phyloP scores from a whole-genome alignment of 1,140 invertebrate species.

The Onthophagus taurus region DNA sequence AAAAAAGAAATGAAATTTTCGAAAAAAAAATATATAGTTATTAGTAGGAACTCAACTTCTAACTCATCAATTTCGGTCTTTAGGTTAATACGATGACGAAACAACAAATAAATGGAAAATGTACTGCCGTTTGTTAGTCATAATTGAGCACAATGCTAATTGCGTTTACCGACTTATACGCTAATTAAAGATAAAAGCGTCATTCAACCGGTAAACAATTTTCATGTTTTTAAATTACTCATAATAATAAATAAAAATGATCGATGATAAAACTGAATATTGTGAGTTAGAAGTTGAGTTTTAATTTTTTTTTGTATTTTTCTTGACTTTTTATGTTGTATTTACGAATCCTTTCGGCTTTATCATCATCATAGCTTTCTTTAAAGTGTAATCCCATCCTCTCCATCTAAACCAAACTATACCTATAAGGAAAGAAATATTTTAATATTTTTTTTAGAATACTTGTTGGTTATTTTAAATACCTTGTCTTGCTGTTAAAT shows the following conservation, averaged over 20 bases:
- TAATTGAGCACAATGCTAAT: not conserved
- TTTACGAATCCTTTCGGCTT: conserved; percentile 60
- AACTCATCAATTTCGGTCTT: no score
- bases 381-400: conserved; percentile 87
- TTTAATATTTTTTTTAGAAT: conserved; percentile 3
- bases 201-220: no score
- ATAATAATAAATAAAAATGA: conserved; percentile 2
- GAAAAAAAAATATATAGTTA: no score
- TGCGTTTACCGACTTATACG: not conserved
- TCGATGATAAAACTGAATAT: conserved; percentile 6
- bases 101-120: no score
- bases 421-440: conserved; percentile 42
- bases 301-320: conserved; percentile 14
- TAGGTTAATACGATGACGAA: no score
- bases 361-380: conserved; percentile 85
- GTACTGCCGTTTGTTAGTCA: no score
- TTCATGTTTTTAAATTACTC: conserved; percentile 10
- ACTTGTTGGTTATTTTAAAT: conserved; percentile 14
- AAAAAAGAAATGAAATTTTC: no score
- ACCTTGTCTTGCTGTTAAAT: conserved; percentile 82
- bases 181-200: conserved; percentile 1
- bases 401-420: conserved; percentile 92
- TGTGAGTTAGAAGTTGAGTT: conserved; percentile 10
- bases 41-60: no score
- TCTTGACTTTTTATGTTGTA: conserved; percentile 29